These are phyloP conservation scores for Muricea muricata DNA, from an alignment of 92 coral and sea anemone genomes.

Conservation along the genomic window DNA sequence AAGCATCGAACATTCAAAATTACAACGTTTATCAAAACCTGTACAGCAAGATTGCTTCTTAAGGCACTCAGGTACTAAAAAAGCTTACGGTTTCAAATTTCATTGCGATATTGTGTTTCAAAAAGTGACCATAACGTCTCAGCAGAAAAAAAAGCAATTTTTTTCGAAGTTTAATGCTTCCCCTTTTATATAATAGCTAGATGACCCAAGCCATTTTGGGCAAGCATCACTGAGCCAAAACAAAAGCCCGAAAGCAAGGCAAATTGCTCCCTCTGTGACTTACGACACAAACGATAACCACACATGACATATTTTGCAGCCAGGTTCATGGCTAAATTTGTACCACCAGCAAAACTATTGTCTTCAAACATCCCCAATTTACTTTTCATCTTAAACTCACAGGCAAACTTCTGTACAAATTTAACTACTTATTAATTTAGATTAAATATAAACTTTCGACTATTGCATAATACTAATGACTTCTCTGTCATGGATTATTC, in stretches of 20 bases:
- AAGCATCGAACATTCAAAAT: too few relatives aligned
- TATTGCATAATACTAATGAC: neutral
- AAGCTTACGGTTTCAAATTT: neutral
- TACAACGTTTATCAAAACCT: too few relatives aligned
- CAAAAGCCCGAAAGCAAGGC: neutral
- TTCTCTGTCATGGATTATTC: neutral
- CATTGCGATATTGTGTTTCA: neutral
- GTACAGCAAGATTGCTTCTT: too few relatives aligned
- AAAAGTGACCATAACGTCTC: neutral
- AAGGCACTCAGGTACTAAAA: neutral
- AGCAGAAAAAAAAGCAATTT: neutral
- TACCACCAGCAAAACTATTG: neutral
- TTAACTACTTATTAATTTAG: neutral
- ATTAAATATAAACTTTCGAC: neutral
- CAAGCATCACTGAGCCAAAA: constrained; percentile 4
- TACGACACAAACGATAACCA: neutral
- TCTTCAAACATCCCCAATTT: neutral
- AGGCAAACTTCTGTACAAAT: neutral
- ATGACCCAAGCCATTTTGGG: neutral
- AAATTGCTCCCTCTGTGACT: neutral
- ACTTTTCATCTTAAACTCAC: neutral
- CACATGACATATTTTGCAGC: neutral
- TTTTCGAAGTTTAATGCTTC: neutral
- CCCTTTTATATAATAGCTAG: neutral
- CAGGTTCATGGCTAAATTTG: neutral